These are phyloP conservation scores for Beris chalybata DNA, from an alignment of 2,888 invertebrate species.

Conservation along the genomic window DNA sequence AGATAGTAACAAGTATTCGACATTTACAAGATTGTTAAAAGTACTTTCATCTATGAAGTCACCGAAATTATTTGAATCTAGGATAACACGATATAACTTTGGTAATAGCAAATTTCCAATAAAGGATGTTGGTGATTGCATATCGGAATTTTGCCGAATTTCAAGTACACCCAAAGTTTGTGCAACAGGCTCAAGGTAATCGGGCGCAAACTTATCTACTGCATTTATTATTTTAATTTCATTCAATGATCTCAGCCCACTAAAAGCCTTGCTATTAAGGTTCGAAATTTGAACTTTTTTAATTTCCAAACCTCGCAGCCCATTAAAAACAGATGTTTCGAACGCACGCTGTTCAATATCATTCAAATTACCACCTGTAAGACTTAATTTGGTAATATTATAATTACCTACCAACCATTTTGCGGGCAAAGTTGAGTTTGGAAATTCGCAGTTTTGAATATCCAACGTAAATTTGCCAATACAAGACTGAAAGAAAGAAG, in stretches of 20 bases:
- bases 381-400: neutral
- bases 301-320: neutral
- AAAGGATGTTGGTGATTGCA: too few species aligned
- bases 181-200: too few species aligned
- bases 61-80: neutral
- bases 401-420: neutral
- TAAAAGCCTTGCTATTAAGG: neutral
- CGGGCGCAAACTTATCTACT: too few species aligned
- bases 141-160: too few species aligned
- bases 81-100: neutral
- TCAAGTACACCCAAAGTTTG: too few species aligned
- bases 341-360: neutral
- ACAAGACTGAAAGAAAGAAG: too few species aligned
- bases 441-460: slow-evolving; percentile 3
- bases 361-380: neutral
- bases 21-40: neutral
- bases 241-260: neutral
- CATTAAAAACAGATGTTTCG: neutral
- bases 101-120: neutral
- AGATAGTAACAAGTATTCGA: neutral
- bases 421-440: neutral
- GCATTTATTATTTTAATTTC: neutral
- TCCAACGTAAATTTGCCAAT: slow-evolving; percentile 34
- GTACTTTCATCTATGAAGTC: neutral
- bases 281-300: neutral